These are phyloP conservation scores for Drosophila peninsularis DNA, from an alignment of 2,888 invertebrate species.

Conservation along the genomic window DNA sequence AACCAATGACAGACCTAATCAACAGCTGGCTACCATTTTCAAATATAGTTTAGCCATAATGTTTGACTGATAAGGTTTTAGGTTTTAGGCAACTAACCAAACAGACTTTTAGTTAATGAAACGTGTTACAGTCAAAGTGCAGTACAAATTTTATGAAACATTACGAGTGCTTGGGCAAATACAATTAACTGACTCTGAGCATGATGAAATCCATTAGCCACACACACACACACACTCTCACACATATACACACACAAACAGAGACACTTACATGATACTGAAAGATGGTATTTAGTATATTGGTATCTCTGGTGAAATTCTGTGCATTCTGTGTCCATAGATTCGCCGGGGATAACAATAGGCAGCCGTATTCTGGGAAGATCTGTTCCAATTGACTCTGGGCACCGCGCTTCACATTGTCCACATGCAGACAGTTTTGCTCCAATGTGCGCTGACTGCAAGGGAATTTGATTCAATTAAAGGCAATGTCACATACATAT, in stretches of 20 bases:
- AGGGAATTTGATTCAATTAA: slow-evolving; percentile 62
- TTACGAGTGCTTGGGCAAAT: slow-evolving; percentile 32
- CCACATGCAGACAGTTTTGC: slow-evolving; percentile 94
- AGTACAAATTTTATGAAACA: slow-evolving; percentile 19
- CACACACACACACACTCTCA: slow-evolving; percentile 9
- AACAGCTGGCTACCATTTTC: slow-evolving; percentile 2
- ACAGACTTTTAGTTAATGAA: not conserved
- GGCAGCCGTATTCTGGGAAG: slow-evolving; percentile 96
- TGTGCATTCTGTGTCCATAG: slow-evolving; percentile 95
- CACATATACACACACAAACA: slow-evolving; percentile 3
- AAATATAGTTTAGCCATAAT: not conserved
- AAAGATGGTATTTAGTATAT: slow-evolving; percentile 92
- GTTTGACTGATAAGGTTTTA: not conserved
- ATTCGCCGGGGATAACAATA: slow-evolving; percentile 96
- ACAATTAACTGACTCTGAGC: slow-evolving; percentile 35
- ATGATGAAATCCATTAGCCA: slow-evolving; percentile 39
- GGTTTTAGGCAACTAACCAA: not conserved
- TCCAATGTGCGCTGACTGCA: slow-evolving; percentile 89
- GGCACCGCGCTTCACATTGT: slow-evolving; percentile 88
- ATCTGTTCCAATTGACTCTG: slow-evolving; percentile 86
- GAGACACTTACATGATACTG: slow-evolving; percentile 89
- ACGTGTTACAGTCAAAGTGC: slow-evolving; percentile 24
- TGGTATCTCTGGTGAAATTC: slow-evolving; percentile 91
- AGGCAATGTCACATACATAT: slow-evolving; percentile 49
- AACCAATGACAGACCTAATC: slow-evolving; percentile 1